Evolutionary conservation across 2,888 invertebrate genomes (phyloP).

Genomic region (Eristalinus aeneus): DNA sequence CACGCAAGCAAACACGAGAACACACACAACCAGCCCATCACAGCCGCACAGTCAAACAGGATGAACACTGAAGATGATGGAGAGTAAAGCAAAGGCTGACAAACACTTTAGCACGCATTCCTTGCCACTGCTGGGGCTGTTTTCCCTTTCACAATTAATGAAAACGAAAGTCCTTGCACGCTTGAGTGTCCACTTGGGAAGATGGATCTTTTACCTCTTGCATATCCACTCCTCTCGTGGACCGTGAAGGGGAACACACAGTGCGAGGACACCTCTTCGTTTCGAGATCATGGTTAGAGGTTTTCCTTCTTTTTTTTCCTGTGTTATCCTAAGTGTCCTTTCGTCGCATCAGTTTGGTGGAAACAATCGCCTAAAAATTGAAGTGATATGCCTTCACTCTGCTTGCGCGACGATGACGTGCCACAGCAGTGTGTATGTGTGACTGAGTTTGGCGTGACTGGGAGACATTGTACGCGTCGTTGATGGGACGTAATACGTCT

Average conservation of each 20-base stretch:
- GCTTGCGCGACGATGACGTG: slow-evolving; percentile 30
- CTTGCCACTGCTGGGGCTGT: slow-evolving; percentile 40
- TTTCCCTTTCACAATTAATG: slow-evolving; percentile 68
- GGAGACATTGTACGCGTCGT: slow-evolving; percentile 42
- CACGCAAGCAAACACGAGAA: slow-evolving; percentile 14
- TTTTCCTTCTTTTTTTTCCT: neutral
- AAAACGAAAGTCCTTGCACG: slow-evolving; percentile 66
- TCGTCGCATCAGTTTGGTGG: neutral
- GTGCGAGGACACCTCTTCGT: neutral
- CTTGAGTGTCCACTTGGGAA: slow-evolving; percentile 64
- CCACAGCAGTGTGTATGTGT: neutral
- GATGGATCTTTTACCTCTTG: slow-evolving; percentile 33
- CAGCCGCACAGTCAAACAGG: neutral
- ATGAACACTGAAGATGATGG: neutral
- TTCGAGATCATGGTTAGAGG: slow-evolving; percentile 34
- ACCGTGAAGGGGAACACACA: neutral
- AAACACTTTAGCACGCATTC: slow-evolving; percentile 68
- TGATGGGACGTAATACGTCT: slow-evolving; percentile 37
- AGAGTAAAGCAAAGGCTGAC: slow-evolving; percentile 35
- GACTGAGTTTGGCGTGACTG: slow-evolving; percentile 19
- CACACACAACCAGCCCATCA: neutral
- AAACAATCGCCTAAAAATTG: slow-evolving; percentile 31
- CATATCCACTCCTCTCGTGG: neutral
- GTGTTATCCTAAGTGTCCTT: slow-evolving; percentile 10
- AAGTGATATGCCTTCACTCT: slow-evolving; percentile 60